phyloP scores from a whole-genome alignment of 2,797 vertebrate species.

The Schizothorax lantsangensis region DNA sequence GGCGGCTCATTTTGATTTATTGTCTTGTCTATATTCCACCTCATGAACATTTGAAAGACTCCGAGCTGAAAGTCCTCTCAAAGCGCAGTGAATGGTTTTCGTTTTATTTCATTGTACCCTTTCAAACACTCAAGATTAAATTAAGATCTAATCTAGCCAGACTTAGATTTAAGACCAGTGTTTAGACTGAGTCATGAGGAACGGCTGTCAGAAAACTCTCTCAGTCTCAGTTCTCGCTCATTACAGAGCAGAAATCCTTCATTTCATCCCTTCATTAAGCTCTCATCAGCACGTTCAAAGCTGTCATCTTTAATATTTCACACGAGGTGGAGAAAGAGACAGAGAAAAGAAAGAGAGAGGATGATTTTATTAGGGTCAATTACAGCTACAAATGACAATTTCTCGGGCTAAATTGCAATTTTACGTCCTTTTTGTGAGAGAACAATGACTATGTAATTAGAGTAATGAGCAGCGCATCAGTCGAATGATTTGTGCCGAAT shows the following conservation, averaged over 20 bases:
- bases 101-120: constrained; percentile 5
- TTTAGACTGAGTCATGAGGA: constrained; percentile 13
- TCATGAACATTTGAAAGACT: background rate
- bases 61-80: constrained; percentile 3
- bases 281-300: constrained; percentile 72
- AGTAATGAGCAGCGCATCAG: constrained; percentile 71
- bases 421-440: constrained; percentile 73
- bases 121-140: constrained; percentile 4
- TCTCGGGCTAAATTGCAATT: constrained; percentile 76
- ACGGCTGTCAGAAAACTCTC: background rate
- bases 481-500: constrained; percentile 73
- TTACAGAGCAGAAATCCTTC: constrained; percentile 66
- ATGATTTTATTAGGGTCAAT: constrained; percentile 79
- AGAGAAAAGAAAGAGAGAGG: constrained; percentile 59
- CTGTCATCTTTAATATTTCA: constrained; percentile 80
- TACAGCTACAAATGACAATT: constrained; percentile 78
- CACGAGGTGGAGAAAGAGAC: constrained; percentile 53
- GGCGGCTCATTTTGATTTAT: background rate
- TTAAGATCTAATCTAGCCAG: constrained; percentile 5
- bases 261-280: constrained; percentile 75
- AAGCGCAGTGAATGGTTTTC: background rate
- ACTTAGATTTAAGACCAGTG: background rate
- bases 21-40: background rate
- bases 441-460: constrained; percentile 78
- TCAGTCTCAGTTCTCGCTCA: constrained; percentile 63